Conservation (phyloP, 1,140 invertebrate genomes). For the Zaprionus davidi region DNA sequence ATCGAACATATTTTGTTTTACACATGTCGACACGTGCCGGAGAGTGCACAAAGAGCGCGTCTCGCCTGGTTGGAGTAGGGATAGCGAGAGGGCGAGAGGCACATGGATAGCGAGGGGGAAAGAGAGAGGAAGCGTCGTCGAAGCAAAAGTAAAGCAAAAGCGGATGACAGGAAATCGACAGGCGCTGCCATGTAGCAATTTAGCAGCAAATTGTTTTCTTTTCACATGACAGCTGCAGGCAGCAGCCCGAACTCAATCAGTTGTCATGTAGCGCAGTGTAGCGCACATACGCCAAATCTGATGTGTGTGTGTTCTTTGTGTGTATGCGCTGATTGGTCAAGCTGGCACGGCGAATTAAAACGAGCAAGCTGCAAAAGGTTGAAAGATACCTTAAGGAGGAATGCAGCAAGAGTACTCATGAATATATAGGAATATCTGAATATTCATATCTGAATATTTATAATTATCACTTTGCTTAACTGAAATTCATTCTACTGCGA, state of each 20-base stretch:
- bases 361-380: background rate
- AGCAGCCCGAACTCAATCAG: conserved; percentile 55
- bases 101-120: background rate
- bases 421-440: background rate
- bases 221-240: conserved; percentile 66
- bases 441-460: background rate
- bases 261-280: conserved; percentile 36
- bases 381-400: no score
- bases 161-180: conserved; percentile 70
- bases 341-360: background rate
- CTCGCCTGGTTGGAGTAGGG: background rate
- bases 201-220: conserved; percentile 75
- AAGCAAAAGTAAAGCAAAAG: conserved; percentile 23
- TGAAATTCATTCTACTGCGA: background rate
- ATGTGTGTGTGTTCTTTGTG: background rate
- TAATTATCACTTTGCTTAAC: background rate
- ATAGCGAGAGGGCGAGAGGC: background rate
- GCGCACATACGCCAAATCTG: conserved; percentile 9
- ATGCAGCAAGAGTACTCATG: background rate
- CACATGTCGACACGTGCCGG: conserved; percentile 22
- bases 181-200: conserved; percentile 68
- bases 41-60: conserved; percentile 21
- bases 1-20: conserved; percentile 20
- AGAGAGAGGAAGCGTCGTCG: background rate
- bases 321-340: no score